Evolutionary conservation across 2,888 invertebrate species (phyloP).

Genomic region (Watsonalla cultraria): DNA sequence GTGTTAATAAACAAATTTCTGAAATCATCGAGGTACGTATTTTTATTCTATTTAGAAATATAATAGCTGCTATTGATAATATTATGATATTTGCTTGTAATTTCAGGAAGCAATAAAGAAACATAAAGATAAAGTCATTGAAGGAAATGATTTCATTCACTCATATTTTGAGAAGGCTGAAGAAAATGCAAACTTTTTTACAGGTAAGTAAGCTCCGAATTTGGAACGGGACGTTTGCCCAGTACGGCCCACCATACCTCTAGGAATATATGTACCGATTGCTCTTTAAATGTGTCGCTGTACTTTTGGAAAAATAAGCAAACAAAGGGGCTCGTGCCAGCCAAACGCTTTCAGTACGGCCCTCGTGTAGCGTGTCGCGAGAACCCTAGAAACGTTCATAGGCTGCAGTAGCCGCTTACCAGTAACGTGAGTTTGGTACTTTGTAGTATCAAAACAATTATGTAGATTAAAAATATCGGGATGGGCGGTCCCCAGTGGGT

Average conservation of each 20-base stretch:
- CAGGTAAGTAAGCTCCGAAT: conserved; percentile 29
- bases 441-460: too few species aligned
- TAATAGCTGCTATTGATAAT: too few species aligned
- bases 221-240: too few species aligned
- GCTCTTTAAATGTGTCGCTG: neutral
- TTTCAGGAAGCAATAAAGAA: conserved; percentile 74
- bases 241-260: too few species aligned
- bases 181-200: conserved; percentile 26
- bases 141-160: conserved; percentile 79
- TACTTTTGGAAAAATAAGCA: neutral
- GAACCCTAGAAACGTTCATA: too few species aligned
- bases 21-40: conserved; percentile 66
- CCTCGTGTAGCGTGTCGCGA: too few species aligned
- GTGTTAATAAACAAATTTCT: conserved; percentile 73
- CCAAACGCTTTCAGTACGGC: too few species aligned
- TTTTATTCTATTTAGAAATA: neutral
- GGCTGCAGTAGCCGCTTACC: too few species aligned
- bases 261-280: neutral
- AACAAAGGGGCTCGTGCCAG: neutral
- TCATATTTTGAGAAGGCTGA: conserved; percentile 63
- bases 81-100: too few species aligned
- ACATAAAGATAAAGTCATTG: conserved; percentile 60
- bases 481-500: neutral
- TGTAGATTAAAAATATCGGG: too few species aligned
- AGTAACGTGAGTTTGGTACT: too few species aligned